Evolutionary conservation across 2,888 invertebrate species (phyloP).

Genomic region (Caenorhabditis sinica): DNA sequence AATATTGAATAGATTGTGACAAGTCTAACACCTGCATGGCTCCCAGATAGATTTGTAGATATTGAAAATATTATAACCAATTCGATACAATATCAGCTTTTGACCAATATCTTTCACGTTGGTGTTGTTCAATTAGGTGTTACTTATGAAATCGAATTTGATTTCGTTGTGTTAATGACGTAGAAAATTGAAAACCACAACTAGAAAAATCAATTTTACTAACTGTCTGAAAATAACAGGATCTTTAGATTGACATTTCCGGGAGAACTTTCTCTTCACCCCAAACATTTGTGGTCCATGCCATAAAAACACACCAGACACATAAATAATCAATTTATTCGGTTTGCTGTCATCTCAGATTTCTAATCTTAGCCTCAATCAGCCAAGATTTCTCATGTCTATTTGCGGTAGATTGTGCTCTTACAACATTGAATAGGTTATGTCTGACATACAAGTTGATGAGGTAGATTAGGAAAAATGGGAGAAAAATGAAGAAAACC

Average conservation of each 20-base stretch:
- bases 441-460: constrained; percentile 41
- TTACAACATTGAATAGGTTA: constrained; percentile 44
- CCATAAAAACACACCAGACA: constrained; percentile 5
- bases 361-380: constrained; percentile 32
- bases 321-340: constrained; percentile 44
- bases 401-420: constrained; percentile 46
- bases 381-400: constrained; percentile 45
- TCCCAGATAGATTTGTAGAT: not conserved
- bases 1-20: no score
- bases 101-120: no score
- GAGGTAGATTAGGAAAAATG: constrained; percentile 38
- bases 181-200: no score
- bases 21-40: not conserved
- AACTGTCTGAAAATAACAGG: no score
- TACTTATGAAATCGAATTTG: no score
- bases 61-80: no score
- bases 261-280: not conserved
- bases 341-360: not conserved
- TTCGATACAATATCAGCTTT: no score
- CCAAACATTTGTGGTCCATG: not conserved
- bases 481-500: constrained; percentile 32
- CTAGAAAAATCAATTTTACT: no score
- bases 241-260: no score
- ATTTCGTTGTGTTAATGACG: no score
- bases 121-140: no score